Percentiles rank a stretch among this genome's conserved stretches.
Conservation (phyloP, 2,113 vertebrate species). For the Ramphastos sulfuratus region DNA sequence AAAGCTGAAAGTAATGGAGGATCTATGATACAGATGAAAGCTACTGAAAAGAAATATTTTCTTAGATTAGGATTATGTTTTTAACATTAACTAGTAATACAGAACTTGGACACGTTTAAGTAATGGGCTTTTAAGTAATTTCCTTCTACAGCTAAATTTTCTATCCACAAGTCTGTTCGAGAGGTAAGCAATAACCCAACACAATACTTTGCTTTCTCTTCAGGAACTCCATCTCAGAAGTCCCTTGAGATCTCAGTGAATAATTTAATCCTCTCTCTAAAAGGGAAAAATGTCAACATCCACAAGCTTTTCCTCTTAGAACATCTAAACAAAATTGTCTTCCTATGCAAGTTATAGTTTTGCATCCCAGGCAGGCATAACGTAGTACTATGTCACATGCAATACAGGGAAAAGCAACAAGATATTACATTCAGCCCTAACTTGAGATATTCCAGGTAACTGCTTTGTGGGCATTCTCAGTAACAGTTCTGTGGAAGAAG, state of each 20-base stretch:
- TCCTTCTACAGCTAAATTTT: not conserved
- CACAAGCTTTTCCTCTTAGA: slow-evolving; percentile 4
- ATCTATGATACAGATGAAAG: not conserved
- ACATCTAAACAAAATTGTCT: slow-evolving; percentile 8
- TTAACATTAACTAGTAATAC: not conserved
- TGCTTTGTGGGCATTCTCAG: not conserved
- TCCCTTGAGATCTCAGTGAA: not conserved
- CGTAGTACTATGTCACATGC: not conserved
- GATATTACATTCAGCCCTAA: not conserved
- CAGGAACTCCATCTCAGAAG: not conserved
- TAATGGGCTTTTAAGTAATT: not conserved
- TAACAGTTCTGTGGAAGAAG: not conserved
- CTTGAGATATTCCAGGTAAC: not conserved
- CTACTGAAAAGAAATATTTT: not conserved
- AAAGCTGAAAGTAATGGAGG: not conserved
- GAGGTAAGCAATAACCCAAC: not conserved
- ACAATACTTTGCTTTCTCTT: not conserved
- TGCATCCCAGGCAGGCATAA: not conserved
- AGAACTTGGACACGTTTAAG: not conserved
- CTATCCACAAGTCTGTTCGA: not conserved
- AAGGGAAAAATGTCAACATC: slow-evolving; percentile 24
- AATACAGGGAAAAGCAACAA: not conserved
- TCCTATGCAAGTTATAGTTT: not conserved
- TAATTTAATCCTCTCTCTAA: slow-evolving; percentile 37
- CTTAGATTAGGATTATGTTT: not conserved